Conservation (phyloP, 2,113 vertebrate genomes). For the Calonectris borealis region DNA sequence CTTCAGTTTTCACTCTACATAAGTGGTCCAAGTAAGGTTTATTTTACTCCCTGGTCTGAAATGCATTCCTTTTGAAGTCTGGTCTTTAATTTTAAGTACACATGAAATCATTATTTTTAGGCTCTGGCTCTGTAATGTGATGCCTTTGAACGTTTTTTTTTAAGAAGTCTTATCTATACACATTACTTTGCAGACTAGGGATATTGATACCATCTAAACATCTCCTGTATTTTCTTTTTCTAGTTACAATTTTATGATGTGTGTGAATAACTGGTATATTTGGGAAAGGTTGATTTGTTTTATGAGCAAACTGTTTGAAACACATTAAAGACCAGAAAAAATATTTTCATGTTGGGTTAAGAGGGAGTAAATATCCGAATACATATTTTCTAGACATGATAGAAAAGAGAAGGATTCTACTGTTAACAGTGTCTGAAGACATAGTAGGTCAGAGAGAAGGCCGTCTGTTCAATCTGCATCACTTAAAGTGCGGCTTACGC, state of each 20-base stretch:
- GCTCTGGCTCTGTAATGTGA: neutral
- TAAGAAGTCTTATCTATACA: neutral
- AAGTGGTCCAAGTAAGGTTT: neutral
- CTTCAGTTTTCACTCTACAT: neutral
- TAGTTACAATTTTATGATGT: neutral
- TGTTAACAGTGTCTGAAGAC: neutral
- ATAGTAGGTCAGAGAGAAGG: neutral
- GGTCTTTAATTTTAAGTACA: neutral
- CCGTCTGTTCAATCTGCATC: neutral
- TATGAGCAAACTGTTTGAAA: neutral
- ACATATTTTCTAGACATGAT: neutral
- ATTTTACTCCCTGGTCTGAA: neutral
- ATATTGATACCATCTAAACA: neutral
- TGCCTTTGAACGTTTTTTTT: neutral
- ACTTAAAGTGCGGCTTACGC: neutral
- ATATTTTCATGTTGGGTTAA: neutral
- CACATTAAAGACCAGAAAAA: neutral
- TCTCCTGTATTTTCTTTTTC: neutral
- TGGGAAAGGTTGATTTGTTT: neutral
- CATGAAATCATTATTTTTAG: neutral
- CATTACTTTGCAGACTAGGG: neutral
- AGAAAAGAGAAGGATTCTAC: neutral
- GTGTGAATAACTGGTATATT: neutral
- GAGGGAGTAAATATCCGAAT: neutral
- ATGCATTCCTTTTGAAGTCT: constrained; percentile 11